Evolutionary conservation across 2,888 invertebrate genomes (phyloP).

Genomic region (Dynastes hyllus): DNA sequence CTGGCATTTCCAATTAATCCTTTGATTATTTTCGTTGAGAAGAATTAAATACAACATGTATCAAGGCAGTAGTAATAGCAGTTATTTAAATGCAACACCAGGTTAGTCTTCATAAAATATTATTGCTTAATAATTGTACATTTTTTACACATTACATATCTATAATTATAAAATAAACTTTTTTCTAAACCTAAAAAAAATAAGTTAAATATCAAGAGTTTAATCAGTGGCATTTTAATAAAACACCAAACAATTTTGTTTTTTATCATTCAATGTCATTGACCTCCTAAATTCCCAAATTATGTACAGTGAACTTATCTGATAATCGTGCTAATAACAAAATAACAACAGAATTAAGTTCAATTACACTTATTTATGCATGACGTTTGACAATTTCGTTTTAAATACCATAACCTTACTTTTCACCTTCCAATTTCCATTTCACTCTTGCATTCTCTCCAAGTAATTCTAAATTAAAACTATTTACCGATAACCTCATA

Average conservation of each 20-base stretch:
- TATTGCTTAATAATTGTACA: no score
- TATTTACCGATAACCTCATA: no score
- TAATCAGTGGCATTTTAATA: neutral
- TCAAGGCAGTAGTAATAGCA: neutral
- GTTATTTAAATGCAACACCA: constrained; percentile 20
- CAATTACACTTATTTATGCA: neutral
- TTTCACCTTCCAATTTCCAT: neutral
- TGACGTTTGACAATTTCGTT: constrained; percentile 1
- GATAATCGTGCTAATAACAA: neutral
- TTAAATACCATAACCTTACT: constrained; percentile 12
- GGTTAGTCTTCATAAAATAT: constrained; percentile 18
- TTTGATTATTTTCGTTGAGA: neutral
- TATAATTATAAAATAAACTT: no score
- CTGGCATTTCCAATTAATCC: no score
- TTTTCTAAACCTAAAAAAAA: neutral
- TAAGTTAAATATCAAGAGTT: no score
- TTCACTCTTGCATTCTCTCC: neutral
- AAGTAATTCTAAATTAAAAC: neutral
- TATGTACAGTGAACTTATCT: neutral
- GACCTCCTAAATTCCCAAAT: constrained; percentile 2
- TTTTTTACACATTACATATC: neutral
- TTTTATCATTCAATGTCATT: constrained; percentile 17
- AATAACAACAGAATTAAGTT: neutral
- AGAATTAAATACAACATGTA: neutral
- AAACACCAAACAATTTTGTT: neutral